Evolutionary conservation across 2,888 invertebrate genomes (phyloP).

Genomic region (Ceraclea dissimilis): DNA sequence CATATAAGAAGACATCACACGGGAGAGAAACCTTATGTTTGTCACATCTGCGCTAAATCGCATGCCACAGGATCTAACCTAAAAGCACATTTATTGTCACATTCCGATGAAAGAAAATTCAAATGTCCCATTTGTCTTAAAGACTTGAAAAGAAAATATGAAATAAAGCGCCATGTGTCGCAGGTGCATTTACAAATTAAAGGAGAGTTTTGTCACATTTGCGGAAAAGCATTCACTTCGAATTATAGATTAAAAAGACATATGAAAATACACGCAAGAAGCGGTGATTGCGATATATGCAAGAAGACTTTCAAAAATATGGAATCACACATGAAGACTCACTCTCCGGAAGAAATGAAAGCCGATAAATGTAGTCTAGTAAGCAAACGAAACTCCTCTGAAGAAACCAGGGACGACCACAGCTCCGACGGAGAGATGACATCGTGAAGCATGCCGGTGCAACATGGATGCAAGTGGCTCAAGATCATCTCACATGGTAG

Average conservation of each 20-base stretch:
- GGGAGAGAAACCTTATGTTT: conserved; percentile 10
- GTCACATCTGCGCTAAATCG: conserved; percentile 12
- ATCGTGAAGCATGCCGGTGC: no score
- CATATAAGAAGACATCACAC: conserved; percentile 11
- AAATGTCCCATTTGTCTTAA: conserved; percentile 12
- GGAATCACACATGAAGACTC: conserved; percentile 13
- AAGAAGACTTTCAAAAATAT: conserved; percentile 13
- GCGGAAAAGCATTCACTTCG: conserved; percentile 5
- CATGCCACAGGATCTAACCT: conserved; percentile 9
- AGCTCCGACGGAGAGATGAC: no score
- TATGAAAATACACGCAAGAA: conserved; percentile 9
- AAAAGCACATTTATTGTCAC: conserved; percentile 8
- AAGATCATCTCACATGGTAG: no score
- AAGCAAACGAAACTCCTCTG: no score
- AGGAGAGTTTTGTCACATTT: conserved; percentile 12
- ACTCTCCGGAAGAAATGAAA: conserved; percentile 5
- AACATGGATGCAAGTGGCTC: no score
- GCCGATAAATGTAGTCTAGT: conserved; percentile 6
- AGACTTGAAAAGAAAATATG: conserved; percentile 10
- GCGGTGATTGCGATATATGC: conserved; percentile 9
- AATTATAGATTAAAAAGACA: conserved; percentile 13
- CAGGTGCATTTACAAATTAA: conserved; percentile 7
- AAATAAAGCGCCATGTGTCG: conserved; percentile 7
- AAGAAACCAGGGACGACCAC: no score
- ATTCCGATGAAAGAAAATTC: conserved; percentile 8